Conservation (phyloP, 2,888 invertebrate species). For the Patella depressa region DNA sequence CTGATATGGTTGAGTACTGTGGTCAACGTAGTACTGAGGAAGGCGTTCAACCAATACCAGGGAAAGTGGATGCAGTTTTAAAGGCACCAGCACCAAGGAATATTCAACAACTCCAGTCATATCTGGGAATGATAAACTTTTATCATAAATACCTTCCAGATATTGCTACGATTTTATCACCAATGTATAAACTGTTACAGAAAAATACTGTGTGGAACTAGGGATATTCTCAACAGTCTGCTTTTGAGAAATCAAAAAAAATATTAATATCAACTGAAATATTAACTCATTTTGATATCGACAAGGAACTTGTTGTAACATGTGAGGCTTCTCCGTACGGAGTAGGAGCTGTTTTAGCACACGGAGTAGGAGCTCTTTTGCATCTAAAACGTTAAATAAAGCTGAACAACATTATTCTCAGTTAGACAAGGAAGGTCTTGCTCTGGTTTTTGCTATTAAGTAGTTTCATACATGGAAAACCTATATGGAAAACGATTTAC, state of each 20-base stretch:
- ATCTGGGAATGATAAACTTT: conserved; percentile 21
- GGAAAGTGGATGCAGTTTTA: conserved; percentile 46
- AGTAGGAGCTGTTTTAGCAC: conserved; percentile 48
- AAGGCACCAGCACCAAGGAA: conserved; percentile 49
- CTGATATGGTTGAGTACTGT: conserved; percentile 15
- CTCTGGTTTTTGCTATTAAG: background rate
- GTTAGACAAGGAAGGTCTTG: background rate
- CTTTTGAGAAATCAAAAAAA: conserved; percentile 41
- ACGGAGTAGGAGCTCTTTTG: conserved; percentile 20
- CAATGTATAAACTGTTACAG: conserved; percentile 24
- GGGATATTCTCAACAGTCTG: conserved; percentile 21
- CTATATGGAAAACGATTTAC: background rate
- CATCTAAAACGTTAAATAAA: conserved; percentile 18
- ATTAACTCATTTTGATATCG: conserved; percentile 53
- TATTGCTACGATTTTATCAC: conserved; percentile 16
- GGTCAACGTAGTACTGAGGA: conserved; percentile 23
- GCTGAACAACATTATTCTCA: background rate
- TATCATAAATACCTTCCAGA: conserved; percentile 15
- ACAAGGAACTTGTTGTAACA: conserved; percentile 54
- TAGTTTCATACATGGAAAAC: background rate
- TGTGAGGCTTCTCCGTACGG: conserved; percentile 67
- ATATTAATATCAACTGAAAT: conserved; percentile 35
- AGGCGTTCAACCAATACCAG: conserved; percentile 32
- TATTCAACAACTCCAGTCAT: conserved; percentile 43
- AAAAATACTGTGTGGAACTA: conserved; percentile 41